These are phyloP conservation scores for Drosophila borealis DNA, from an alignment of 2,888 invertebrate genomes.

Conservation along the genomic window DNA sequence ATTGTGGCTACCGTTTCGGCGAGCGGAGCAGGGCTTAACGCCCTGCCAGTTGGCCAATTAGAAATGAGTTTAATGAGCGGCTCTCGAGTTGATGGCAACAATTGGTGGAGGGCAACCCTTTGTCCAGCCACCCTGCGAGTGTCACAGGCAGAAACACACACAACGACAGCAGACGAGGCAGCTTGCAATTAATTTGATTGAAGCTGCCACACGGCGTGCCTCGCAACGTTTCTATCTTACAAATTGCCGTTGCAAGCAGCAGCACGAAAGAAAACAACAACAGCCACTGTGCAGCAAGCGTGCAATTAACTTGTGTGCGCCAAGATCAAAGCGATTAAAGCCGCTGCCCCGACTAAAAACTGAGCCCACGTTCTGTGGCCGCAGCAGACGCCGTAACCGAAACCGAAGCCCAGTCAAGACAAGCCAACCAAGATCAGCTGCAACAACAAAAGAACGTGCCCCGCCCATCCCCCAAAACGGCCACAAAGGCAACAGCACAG, in stretches of 20 bases:
- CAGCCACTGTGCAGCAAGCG: conserved; percentile 80
- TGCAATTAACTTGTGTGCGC: conserved; percentile 83
- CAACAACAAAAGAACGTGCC: conserved; percentile 46
- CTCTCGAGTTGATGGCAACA: conserved; percentile 54
- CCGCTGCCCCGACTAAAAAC: conserved; percentile 52
- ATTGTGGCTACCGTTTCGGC: conserved; percentile 42
- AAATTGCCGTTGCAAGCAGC: conserved; percentile 62
- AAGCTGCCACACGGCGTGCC: conserved; percentile 83
- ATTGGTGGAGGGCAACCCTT: conserved; percentile 27
- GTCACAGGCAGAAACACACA: conserved; percentile 51
- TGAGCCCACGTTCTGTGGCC: not conserved
- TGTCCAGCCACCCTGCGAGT: conserved; percentile 47
- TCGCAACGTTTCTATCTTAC: conserved; percentile 73
- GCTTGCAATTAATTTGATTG: conserved; percentile 83
- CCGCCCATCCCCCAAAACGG: conserved; percentile 5
- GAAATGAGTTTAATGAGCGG: conserved; percentile 64
- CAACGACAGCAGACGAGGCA: conserved; percentile 28
- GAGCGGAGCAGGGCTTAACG: not conserved
- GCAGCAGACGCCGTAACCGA: conserved; percentile 9
- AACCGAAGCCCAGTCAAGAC: conserved; percentile 32
- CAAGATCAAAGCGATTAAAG: conserved; percentile 83
- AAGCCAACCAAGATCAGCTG: conserved; percentile 27
- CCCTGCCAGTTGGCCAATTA: conserved; percentile 50
- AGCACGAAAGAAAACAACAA: conserved; percentile 30
- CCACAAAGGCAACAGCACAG: conserved; percentile 25